Conservation (phyloP, 2,797 vertebrate genomes). For the Oryzias sinensis region DNA sequence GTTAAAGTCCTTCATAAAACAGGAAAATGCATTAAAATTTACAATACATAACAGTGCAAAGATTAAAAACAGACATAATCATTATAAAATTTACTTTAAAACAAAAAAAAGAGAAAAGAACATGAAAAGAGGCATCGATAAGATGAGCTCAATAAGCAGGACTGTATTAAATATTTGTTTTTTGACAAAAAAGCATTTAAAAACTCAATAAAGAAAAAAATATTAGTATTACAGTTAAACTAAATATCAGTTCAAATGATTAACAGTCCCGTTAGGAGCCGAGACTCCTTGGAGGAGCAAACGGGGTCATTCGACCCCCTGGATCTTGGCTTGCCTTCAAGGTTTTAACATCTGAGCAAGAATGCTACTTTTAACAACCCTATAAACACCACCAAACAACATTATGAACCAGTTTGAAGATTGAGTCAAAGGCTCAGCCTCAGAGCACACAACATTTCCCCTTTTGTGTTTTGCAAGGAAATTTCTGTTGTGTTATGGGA, state of each 20-base stretch:
- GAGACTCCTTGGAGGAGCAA: constrained; percentile 3
- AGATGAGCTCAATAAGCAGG: not conserved
- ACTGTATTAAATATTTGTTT: not conserved
- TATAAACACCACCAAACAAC: constrained; percentile 64
- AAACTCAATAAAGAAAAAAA: not conserved
- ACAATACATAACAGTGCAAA: no score
- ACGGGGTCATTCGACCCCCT: constrained; percentile 30
- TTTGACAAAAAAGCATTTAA: not conserved
- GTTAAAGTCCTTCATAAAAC: no score
- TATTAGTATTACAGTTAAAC: no score
- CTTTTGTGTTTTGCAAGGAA: constrained; percentile 55
- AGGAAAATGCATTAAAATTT: no score
- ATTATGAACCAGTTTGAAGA: constrained; percentile 46
- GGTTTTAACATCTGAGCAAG: constrained; percentile 36
- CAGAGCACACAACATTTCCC: constrained; percentile 51
- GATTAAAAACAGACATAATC: no score
- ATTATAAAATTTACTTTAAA: no score
- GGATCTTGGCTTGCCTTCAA: constrained; percentile 42
- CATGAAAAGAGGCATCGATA: no score
- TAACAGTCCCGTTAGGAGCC: constrained; percentile 5
- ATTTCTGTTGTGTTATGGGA: constrained; percentile 52
- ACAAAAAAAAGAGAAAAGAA: no score
- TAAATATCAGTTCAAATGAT: not conserved
- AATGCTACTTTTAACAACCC: constrained; percentile 51
- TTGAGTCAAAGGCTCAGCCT: constrained; percentile 27